phyloP scores from a whole-genome alignment of 2,113 vertebrate genomes.

The Rhagologus leucostigma region DNA sequence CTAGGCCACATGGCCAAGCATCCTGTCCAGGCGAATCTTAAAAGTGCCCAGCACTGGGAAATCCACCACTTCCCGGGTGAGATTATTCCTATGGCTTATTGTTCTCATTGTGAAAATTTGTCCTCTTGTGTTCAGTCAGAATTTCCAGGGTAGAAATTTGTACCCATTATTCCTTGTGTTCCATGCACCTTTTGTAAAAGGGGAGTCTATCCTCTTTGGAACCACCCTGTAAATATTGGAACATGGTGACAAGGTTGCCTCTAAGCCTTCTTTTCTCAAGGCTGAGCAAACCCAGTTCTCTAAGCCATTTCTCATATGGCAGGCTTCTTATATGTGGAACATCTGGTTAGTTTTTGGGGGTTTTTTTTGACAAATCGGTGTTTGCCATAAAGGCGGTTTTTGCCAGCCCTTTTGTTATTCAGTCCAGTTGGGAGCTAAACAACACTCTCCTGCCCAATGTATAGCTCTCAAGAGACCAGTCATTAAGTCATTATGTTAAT shows the following conservation, averaged over 20 bases:
- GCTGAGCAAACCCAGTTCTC: background rate
- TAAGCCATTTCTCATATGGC: background rate
- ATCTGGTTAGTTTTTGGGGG: too few relatives aligned
- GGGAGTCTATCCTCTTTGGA: background rate
- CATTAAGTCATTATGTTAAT: background rate
- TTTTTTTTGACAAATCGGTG: background rate
- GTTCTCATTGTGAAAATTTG: background rate
- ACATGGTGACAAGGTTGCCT: background rate
- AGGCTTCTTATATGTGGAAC: background rate
- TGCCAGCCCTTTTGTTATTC: background rate
- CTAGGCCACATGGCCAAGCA: background rate
- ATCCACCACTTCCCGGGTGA: background rate
- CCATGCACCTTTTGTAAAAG: background rate
- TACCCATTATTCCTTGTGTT: background rate
- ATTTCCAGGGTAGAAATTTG: background rate
- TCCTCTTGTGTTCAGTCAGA: background rate
- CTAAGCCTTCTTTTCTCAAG: background rate
- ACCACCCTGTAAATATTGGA: background rate
- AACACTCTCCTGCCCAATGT: background rate
- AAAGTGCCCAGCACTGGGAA: fast-evolving
- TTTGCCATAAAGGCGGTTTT: background rate
- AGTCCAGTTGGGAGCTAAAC: background rate
- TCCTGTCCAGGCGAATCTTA: background rate
- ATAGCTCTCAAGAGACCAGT: background rate
- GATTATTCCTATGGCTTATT: background rate